These are phyloP conservation scores for Halichondria panicea DNA, from an alignment of 37 sponge, comb jelly and placozoan genomes.

Conservation along the genomic window DNA sequence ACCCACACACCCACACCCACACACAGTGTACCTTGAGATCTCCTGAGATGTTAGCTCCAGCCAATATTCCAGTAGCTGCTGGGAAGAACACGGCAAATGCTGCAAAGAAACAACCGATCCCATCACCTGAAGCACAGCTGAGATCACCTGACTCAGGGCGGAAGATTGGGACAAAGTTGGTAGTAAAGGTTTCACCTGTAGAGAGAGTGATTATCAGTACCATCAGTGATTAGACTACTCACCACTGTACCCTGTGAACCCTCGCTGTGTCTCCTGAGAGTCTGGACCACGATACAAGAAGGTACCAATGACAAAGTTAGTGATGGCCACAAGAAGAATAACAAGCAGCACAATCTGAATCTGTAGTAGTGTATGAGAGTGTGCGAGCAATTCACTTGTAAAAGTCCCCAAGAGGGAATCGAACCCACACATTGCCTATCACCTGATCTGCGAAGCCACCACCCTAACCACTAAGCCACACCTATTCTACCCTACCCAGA, in stretches of 20 bases:
- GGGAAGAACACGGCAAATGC: slow-evolving; percentile 96
- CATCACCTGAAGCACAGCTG: neutral
- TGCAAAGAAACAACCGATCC: too few species aligned
- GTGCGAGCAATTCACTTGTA: too few species aligned
- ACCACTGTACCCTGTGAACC: slow-evolving; percentile 69
- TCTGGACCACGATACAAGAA: slow-evolving; percentile 56
- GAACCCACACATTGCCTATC: too few species aligned
- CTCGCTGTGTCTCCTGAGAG: slow-evolving; percentile 17
- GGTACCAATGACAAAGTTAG: slow-evolving; percentile 65
- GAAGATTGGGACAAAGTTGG: slow-evolving; percentile 70
- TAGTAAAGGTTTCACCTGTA: slow-evolving; percentile 32
- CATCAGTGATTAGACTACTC: too few species aligned
- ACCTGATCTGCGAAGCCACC: too few species aligned
- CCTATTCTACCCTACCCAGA: too few species aligned
- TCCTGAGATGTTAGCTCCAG: slow-evolving; percentile 96
- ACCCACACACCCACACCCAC: neutral
- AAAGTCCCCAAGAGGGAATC: too few species aligned
- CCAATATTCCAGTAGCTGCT: slow-evolving; percentile 95
- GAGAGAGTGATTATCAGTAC: too few species aligned
- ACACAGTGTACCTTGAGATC: slow-evolving; percentile 76
- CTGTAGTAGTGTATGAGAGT: too few species aligned
- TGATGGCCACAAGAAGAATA: slow-evolving; percentile 72
- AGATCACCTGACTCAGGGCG: neutral
- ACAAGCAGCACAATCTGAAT: slow-evolving; percentile 79
- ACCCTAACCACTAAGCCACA: too few species aligned